Percentiles rank a stretch among this genome's conserved stretches.
phyloP scores from a whole-genome alignment of 92 coral and sea anemone genomes.

The Scolanthus callimorphus region DNA sequence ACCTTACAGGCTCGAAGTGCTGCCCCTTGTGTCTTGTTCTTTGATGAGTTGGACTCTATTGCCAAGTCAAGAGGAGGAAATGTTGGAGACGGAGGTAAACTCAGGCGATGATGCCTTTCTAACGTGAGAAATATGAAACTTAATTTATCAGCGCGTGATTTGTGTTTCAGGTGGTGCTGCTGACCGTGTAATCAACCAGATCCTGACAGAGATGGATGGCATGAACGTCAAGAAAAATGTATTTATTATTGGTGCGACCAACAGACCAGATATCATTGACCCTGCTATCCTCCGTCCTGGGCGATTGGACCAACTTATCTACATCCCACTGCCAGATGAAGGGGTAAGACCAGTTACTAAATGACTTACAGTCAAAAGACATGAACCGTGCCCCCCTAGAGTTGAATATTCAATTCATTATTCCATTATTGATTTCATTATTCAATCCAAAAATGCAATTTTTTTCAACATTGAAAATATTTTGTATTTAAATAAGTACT shows the following conservation, averaged over 20 bases:
- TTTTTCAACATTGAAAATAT: no score
- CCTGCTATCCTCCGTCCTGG: constrained; percentile 99
- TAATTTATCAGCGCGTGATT: background rate
- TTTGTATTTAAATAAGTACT: no score
- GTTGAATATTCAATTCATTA: no score
- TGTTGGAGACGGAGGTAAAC: constrained; percentile 97
- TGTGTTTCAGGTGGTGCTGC: constrained; percentile 88
- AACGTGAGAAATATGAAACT: background rate
- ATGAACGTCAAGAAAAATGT: constrained; percentile 99
- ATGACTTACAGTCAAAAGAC: no score
- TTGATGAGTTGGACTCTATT: constrained; percentile 98
- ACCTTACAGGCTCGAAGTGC: constrained; percentile 91
- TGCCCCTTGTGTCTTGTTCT: constrained; percentile 99
- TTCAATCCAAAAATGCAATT: no score
- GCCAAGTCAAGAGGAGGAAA: constrained; percentile 99
- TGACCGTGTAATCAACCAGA: constrained; percentile 98
- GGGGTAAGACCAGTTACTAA: no score
- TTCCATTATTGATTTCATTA: no score
- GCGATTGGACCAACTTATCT: constrained; percentile 96
- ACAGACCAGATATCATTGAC: constrained; percentile 99
- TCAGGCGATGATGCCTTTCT: background rate
- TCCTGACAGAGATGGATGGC: constrained; percentile 99
- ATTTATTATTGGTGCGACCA: constrained; percentile 97
- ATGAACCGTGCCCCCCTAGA: no score
- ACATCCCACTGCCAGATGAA: constrained; percentile 98